Evolutionary conservation across 64 coral and sea anemone species (phyloP).

Genomic region (Pocillopora verrucosa): DNA sequence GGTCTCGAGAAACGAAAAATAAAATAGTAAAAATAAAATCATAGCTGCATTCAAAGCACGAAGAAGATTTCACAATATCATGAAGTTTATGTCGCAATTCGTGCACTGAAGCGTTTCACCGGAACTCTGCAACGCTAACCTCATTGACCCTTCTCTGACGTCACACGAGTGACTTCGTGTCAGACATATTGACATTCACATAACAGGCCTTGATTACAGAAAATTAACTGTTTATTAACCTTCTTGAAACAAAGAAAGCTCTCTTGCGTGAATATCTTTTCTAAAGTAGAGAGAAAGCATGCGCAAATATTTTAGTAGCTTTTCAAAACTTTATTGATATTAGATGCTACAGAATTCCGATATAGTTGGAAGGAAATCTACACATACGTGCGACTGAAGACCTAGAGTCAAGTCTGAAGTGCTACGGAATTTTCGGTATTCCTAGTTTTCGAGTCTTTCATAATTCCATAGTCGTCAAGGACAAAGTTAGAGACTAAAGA

Average conservation of each 20-base stretch:
- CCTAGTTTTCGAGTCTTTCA: not conserved
- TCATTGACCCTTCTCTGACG: not conserved
- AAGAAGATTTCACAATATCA: no score
- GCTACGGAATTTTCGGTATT: not conserved
- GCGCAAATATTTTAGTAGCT: conserved; percentile 18
- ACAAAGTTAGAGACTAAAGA: not conserved
- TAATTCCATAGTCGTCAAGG: conserved; percentile 14
- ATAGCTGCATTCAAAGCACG: no score
- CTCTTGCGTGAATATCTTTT: not conserved
- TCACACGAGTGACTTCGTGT: not conserved
- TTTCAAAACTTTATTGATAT: not conserved
- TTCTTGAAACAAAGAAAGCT: conserved; percentile 1
- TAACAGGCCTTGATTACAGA: not conserved
- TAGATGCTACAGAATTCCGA: not conserved
- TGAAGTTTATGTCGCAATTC: no score
- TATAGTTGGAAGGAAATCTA: not conserved
- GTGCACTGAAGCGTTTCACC: no score
- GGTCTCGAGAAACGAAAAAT: no score
- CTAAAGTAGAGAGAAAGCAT: not conserved
- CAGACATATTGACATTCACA: not conserved
- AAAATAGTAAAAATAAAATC: no score
- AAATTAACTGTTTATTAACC: not conserved
- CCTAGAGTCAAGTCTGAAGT: not conserved
- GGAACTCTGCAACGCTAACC: not conserved
- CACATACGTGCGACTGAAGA: not conserved